phyloP scores from a whole-genome alignment of 2,113 vertebrate genomes.

The Peromyscus californicus region DNA sequence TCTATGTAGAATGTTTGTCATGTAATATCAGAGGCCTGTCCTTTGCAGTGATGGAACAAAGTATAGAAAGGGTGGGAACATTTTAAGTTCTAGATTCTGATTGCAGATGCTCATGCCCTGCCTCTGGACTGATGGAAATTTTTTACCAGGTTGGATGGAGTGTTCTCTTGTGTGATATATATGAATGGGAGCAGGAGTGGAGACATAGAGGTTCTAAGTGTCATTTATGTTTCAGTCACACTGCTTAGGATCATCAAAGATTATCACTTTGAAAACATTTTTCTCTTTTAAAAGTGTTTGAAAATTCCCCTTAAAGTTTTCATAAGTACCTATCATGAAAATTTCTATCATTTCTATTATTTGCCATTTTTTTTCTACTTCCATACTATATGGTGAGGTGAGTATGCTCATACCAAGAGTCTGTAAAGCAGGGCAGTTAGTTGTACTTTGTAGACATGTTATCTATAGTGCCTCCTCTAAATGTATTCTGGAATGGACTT shows the following conservation, averaged over 20 bases:
- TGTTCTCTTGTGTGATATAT: neutral
- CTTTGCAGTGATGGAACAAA: neutral
- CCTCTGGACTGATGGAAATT: neutral
- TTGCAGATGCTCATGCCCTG: neutral
- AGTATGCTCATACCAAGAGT: neutral
- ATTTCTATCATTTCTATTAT: neutral
- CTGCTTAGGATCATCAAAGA: neutral
- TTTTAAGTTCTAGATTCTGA: slow-evolving; percentile 20
- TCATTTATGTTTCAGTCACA: neutral
- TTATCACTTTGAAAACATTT: neutral
- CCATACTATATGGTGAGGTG: neutral
- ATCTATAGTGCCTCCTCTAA: neutral
- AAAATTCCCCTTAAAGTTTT: neutral
- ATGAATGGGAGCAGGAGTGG: neutral
- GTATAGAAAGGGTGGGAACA: neutral
- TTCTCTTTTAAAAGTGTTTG: neutral
- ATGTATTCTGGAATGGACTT: neutral
- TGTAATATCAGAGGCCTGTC: neutral
- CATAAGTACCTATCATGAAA: neutral
- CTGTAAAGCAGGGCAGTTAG: neutral
- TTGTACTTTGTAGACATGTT: neutral
- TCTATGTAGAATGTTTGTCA: neutral
- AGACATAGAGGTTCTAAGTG: slow-evolving; percentile 10
- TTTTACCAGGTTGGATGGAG: neutral
- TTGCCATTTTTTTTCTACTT: neutral